Base-by-base conservation (phyloP, 2,888 invertebrate genomes). In the Conchocele bisecta region DNA sequence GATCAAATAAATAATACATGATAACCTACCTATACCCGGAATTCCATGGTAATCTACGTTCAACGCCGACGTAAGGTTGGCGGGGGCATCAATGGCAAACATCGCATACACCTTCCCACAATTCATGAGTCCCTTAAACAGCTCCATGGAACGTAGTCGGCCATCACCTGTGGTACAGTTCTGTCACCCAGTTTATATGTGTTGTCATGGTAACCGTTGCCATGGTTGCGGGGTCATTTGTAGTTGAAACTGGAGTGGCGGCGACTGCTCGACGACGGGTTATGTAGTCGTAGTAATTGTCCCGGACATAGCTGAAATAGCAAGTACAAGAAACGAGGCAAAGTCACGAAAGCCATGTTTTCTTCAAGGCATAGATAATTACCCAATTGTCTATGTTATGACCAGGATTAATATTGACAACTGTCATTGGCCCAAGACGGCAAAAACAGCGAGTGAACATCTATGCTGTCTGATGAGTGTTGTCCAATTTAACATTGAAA, bases 91-190 rank as follows among this genome's bases (percentile, higher is more conserved):
- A 17, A 74, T 69, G 13, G 74, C 65, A 48, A 53, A 74, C 58
- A 74, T 48, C 9, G 74, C 41, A 33, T 74, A 74, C 17, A 61
- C 69, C 48, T 65, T 69, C 9, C 74, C 74, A 53, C 74, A 74
- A 39, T 61, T 61, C 35, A 74, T 48, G 53, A 74, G 41, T 9
- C 69, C 70, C 70, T 67, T 75, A 29, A 75, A 75, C 15, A 75
- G 44, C 42, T 75, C 75, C 63, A 75, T 2, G 75, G 75, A 1
- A 75, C 75, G 44, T 75, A 75, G n/a, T 75, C 70, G 11, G 56
- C 53, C 22, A 58, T 61, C 61, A 75, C 58, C 26, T 57, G 15
- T 70, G 63, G 44, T 75, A 70, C n/a, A 75, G 31, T n/a, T 54
- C 41, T 17, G 48, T 33, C 9, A 75, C 75, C 75, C 75, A 75